Evolutionary conservation across 2,113 vertebrate genomes (phyloP).

Genomic region (Cygnus atratus): DNA sequence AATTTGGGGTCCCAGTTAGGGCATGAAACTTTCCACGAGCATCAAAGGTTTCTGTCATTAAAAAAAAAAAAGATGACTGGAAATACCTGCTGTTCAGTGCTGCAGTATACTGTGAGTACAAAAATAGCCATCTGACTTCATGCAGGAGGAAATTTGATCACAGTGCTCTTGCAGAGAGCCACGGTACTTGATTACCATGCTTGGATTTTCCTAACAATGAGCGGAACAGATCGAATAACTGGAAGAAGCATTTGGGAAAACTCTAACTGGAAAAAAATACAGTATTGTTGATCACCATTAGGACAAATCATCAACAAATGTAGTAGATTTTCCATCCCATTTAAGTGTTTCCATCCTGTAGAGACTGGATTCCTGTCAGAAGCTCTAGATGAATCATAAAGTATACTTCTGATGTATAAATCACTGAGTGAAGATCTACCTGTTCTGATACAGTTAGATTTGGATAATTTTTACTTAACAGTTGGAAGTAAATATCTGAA

Average conservation of each 20-base stretch:
- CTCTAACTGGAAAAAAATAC: neutral
- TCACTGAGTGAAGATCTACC: neutral
- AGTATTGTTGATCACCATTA: neutral
- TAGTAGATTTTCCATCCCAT: neutral
- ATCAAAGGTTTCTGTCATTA: neutral
- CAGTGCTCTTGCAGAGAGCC: neutral
- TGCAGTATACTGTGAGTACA: neutral
- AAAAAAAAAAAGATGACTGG: neutral
- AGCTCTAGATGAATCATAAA: neutral
- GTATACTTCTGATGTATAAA: neutral
- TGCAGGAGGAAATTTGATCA: constrained; percentile 20
- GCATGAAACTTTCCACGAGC: neutral
- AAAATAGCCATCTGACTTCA: neutral
- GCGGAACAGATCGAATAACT: neutral
- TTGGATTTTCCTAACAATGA: constrained; percentile 8
- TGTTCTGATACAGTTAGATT: neutral
- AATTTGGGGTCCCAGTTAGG: neutral
- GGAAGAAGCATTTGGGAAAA: constrained; percentile 7
- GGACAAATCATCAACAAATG: neutral
- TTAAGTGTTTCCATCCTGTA: neutral
- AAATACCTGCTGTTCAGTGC: constrained; percentile 36
- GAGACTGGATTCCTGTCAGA: neutral
- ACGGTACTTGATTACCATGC: neutral
- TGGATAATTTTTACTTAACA: neutral
- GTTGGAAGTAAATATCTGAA: neutral